Percentiles rank a stretch among this genome's conserved stretches.
Conservation (phyloP, 2,888 invertebrate species). For the Hoplodrina blanda region DNA sequence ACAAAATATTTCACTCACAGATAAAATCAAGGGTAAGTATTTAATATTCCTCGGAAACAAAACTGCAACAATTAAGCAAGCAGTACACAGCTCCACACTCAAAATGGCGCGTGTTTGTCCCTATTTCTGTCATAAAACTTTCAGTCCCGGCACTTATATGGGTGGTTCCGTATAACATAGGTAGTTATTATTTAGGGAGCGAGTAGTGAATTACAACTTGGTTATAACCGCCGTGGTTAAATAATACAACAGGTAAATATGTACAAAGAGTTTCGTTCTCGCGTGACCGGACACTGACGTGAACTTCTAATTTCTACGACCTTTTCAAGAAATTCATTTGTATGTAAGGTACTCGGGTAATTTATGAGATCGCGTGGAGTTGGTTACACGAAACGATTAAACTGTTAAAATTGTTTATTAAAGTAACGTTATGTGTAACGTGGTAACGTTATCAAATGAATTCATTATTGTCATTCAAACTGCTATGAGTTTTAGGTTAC, state of each 20-base stretch:
- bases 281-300: conserved; percentile 86
- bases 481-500: not conserved
- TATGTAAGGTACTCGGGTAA: conserved; percentile 71
- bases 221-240: conserved; percentile 70
- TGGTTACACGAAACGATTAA: conserved; percentile 72
- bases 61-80: conserved; percentile 48
- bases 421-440: conserved; percentile 52
- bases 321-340: conserved; percentile 89
- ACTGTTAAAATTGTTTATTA: conserved; percentile 78
- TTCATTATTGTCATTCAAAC: conserved; percentile 34
- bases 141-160: conserved; percentile 51
- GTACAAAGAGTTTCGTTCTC: conserved; percentile 78
- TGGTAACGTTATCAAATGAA: conserved; percentile 51
- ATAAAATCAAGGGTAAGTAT: conserved; percentile 41
- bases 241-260: conserved; percentile 80
- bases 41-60: conserved; percentile 30
- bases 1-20: conserved; percentile 17
- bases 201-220: conserved; percentile 64
- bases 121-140: conserved; percentile 59
- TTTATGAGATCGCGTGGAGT: conserved; percentile 83
- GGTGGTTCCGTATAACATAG: conserved; percentile 56
- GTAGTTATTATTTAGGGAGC: conserved; percentile 59
- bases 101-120: conserved; percentile 56
- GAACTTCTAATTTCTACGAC: conserved; percentile 88
- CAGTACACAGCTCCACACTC: conserved; percentile 39